These are phyloP conservation scores for Panulirus ornatus DNA, from an alignment of 1,140 invertebrate genomes.

Conservation along the genomic window DNA sequence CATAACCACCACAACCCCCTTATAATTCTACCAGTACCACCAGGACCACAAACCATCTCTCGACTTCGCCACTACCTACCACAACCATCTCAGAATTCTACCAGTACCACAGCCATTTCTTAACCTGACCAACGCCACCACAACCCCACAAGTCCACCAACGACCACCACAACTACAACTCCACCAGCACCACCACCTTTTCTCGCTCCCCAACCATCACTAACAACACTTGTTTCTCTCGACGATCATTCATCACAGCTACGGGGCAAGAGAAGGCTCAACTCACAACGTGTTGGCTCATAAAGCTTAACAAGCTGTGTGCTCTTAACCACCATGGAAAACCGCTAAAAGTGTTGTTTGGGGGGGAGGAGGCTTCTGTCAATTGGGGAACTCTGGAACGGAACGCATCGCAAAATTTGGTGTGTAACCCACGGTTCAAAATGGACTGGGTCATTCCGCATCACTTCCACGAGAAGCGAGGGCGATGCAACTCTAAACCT, in stretches of 20 bases:
- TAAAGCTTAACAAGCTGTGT: not conserved
- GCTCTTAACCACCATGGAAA: not conserved
- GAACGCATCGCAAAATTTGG: no score
- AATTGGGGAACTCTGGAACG: conserved; percentile 18
- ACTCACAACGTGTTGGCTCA: not conserved
- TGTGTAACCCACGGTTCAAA: no score
- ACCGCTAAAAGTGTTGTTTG: not conserved
- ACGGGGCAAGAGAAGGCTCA: not conserved
- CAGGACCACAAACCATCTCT: no score
- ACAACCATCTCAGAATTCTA: no score
- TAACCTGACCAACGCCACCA: no score
- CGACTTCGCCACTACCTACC: no score
- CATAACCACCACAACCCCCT: no score
- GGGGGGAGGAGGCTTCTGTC: not conserved
- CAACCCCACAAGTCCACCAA: not conserved
- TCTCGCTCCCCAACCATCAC: not conserved
- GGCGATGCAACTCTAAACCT: no score
- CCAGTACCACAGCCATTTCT: no score
- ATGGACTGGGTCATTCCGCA: not conserved
- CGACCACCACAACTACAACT: not conserved
- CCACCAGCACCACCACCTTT: not conserved
- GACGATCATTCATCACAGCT: not conserved
- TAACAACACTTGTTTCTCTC: no score
- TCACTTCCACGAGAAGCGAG: not conserved
- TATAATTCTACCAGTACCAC: no score